A percentile compares a stretch with the other conserved stretches of the same genome.
Evolutionary conservation across 2,797 vertebrate genomes (phyloP).

Genomic region (Macrochelys suwanniensis): DNA sequence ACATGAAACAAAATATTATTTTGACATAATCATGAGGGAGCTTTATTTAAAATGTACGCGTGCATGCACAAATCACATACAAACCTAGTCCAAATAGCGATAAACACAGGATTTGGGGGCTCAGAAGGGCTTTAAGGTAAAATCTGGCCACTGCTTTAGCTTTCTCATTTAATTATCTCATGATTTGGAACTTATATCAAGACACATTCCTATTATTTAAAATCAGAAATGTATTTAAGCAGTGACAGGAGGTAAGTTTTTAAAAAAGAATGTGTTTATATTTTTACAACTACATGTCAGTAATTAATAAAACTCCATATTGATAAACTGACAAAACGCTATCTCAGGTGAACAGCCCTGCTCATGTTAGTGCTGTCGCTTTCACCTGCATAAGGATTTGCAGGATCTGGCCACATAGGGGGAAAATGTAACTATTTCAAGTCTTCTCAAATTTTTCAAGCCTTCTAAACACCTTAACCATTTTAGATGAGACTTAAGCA

Average conservation of each 20-base stretch:
- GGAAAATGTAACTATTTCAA: not conserved
- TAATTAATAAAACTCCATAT: not conserved
- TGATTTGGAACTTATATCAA: not conserved
- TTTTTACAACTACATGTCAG: not conserved
- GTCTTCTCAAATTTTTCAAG: not conserved
- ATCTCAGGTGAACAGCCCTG: no score
- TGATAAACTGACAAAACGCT: not conserved
- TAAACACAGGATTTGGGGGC: not conserved
- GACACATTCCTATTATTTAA: not conserved
- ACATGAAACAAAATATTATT: not conserved
- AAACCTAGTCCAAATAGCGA: not conserved
- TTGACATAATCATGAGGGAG: not conserved
- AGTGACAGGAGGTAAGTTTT: not conserved
- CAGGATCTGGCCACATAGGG: not conserved
- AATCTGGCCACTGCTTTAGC: not conserved
- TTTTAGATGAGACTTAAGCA: not conserved
- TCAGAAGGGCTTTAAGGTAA: not conserved
- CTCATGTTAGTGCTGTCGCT: not conserved
- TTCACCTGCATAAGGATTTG: not conserved
- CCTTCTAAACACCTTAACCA: not conserved
- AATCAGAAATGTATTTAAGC: not conserved
- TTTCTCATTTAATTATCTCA: not conserved
- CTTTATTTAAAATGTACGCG: not conserved
- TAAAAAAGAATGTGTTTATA: not conserved
- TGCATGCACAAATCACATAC: not conserved